A percentile compares a stretch with the other conserved stretches of the same genome.
Conservation (phyloP, 1,140 invertebrate species). For the Platyscapa corneri region DNA sequence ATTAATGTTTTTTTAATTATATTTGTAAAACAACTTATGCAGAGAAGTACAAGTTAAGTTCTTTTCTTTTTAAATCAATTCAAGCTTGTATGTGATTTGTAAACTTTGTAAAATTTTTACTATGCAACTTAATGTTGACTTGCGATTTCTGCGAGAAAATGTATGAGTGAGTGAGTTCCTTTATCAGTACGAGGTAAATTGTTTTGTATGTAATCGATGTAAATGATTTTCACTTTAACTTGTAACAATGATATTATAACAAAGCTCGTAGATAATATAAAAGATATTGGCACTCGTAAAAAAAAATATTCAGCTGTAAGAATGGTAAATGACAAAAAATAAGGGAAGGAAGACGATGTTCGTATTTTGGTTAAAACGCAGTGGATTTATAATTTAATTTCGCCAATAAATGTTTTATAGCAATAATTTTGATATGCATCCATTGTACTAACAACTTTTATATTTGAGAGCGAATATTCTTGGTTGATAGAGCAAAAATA, state of each 20-base stretch:
- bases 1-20: constrained; percentile 7
- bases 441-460: constrained; percentile 39
- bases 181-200: constrained; percentile 35
- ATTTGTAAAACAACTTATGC: background rate
- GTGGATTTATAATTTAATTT: constrained; percentile 33
- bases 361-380: constrained; percentile 18
- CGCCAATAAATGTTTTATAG: constrained; percentile 23
- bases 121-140: constrained; percentile 26
- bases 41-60: constrained; percentile 4
- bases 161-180: constrained; percentile 3
- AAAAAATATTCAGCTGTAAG: constrained; percentile 30
- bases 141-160: constrained; percentile 14
- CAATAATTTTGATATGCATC: constrained; percentile 47
- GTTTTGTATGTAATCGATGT: constrained; percentile 52
- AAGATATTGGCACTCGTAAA: constrained; percentile 42
- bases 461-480: constrained; percentile 38
- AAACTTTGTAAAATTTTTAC: constrained; percentile 52
- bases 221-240: constrained; percentile 46
- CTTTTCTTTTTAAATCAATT: constrained; percentile 24
- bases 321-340: constrained; percentile 23
- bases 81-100: constrained; percentile 52
- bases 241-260: constrained; percentile 43
- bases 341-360: constrained; percentile 6
- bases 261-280: constrained; percentile 47
- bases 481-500: constrained; percentile 37